Base-by-base conservation (phyloP, 2,113 vertebrate species). In the Puntigrus tetrazona region DNA sequence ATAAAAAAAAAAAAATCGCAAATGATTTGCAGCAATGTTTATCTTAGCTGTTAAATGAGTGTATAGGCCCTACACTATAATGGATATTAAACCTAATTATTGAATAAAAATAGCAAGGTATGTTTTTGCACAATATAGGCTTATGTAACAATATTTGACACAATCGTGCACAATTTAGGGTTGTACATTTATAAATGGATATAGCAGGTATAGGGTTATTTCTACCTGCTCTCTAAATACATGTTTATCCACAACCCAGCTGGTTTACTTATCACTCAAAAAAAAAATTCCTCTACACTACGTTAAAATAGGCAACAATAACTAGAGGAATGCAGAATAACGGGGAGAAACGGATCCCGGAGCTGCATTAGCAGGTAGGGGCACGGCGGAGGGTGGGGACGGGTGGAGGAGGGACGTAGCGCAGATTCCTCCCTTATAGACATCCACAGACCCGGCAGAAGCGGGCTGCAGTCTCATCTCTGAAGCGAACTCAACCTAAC, bases 351-450 rank as follows among this genome's bases (percentile, higher is more conserved):
- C n/a, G 14, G 45, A 45, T 47, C 81, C 38, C 36, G 69, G 25
- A 7, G 81, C 20, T 74, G 34, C 22, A 31, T 14, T 5, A 59
- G 55, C 81, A 74, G 52, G 81, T 83, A 61, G 55, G 73, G 81
- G 69, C 81, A 59, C 52, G 81, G 25, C n/a, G 11, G 14, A 74
- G 69, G 81, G 50, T 82, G 81, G 65, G 38, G 81, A 38, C 31
- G 81, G 81, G 36, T 74, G 50, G 25, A 45, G 50, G n/a, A 78
- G 38, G 78, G 59, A 80, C 77, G 36, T 36, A 5, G 41, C 13
- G 8, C 52, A 16, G 52, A 61, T 59, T 65, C 59, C 78, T 63
- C 78, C 57, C 41, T 65, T 78, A 61, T 59, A 78, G 34, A 20
- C 76, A 61, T 78, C 52, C 76, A 61, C 14, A 61, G 41, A n/a